Percentiles rank a stretch among this genome's conserved stretches.
These are phyloP conservation scores for Nomada fabriciana DNA, from an alignment of 2,888 invertebrate species.

Conservation along the genomic window DNA sequence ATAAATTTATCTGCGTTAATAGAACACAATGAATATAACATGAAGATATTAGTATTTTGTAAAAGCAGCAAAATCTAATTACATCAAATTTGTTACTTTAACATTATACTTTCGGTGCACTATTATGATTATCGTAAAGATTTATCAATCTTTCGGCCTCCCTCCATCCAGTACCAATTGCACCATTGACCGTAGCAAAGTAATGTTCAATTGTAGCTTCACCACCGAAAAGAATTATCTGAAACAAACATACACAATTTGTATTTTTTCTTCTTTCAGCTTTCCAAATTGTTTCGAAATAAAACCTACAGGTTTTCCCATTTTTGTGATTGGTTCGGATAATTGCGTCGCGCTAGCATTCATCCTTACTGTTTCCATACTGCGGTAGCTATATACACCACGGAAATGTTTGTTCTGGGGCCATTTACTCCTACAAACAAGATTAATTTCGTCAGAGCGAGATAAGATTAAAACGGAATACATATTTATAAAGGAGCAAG, in stretches of 20 bases:
- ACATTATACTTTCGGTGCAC: neutral
- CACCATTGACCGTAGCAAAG: slow-evolving; percentile 89
- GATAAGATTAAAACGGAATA: neutral
- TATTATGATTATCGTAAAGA: slow-evolving; percentile 25
- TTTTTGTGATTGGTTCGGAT: slow-evolving; percentile 84
- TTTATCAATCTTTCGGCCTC: slow-evolving; percentile 88
- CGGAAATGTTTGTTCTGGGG: slow-evolving; percentile 88
- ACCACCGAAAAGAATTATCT: slow-evolving; percentile 88
- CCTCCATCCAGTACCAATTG: slow-evolving; percentile 89
- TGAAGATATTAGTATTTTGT: slow-evolving; percentile 1
- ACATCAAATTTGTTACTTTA: slow-evolving; percentile 18
- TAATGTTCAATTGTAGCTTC: slow-evolving; percentile 87
- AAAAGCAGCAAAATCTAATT: slow-evolving; percentile 11
- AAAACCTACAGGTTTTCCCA: slow-evolving; percentile 80
- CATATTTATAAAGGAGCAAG: neutral
- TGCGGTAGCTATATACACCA: slow-evolving; percentile 90
- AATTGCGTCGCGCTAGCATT: slow-evolving; percentile 85
- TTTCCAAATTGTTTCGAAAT: neutral
- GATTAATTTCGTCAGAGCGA: neutral
- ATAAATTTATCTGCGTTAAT: neutral
- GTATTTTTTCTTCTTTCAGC: neutral
- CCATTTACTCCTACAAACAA: slow-evolving; percentile 88
- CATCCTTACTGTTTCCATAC: slow-evolving; percentile 84
- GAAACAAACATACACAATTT: slow-evolving; percentile 60
- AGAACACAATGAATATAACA: neutral